Conservation (phyloP, 2,113 vertebrate genomes). For the Merops nubicus region DNA sequence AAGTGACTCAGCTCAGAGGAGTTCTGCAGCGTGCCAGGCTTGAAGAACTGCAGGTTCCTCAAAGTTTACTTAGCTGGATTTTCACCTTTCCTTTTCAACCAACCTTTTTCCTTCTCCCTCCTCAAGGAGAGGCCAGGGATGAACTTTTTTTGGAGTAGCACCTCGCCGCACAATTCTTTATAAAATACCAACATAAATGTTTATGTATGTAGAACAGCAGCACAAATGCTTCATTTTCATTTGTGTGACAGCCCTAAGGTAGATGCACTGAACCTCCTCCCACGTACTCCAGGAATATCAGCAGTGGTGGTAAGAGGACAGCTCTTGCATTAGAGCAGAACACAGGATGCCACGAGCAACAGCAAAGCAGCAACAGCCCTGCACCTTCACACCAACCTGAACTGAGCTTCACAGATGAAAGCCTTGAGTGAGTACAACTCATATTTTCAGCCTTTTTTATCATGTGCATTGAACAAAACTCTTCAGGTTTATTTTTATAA, state of each 20-base stretch:
- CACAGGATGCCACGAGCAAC: not conserved
- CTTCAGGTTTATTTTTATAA: not conserved
- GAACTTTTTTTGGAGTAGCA: not conserved
- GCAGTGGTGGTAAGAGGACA: not conserved
- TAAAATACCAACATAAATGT: not conserved
- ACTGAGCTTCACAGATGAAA: not conserved
- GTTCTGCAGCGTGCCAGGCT: not conserved
- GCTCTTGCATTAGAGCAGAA: not conserved
- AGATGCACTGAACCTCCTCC: conserved; percentile 12
- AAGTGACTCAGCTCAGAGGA: not conserved
- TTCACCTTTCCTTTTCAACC: not conserved
- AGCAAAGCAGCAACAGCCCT: not conserved
- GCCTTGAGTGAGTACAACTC: not conserved
- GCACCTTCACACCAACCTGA: not conserved
- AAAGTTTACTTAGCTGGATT: not conserved
- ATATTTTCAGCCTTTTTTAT: not conserved
- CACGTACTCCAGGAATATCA: not conserved
- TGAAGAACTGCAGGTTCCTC: not conserved
- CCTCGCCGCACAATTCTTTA: not conserved
- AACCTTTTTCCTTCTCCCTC: not conserved
- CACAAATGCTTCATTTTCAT: not conserved
- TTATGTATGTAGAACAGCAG: not conserved
- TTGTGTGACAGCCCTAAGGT: conserved; percentile 42
- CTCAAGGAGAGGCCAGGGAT: not conserved
- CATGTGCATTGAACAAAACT: not conserved